Percentiles rank a stretch among this genome's conserved stretches.
Evolutionary conservation across 2,797 vertebrate species (phyloP).

Genomic region (Lithobates pipiens): DNA sequence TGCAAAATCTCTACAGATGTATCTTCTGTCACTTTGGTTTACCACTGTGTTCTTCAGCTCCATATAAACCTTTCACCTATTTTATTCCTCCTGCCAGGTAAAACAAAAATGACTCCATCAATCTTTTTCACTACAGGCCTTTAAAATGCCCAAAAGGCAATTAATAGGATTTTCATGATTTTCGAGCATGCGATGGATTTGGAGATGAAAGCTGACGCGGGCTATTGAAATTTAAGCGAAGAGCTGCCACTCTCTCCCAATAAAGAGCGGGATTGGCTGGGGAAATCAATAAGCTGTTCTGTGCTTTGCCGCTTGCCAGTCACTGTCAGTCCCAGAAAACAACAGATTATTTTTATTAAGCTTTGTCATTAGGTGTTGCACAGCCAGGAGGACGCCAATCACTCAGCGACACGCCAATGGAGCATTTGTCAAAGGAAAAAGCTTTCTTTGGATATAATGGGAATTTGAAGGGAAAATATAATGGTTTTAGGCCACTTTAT

Average conservation of each 20-base stretch:
- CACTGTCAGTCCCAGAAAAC: conserved; percentile 35
- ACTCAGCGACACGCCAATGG: background rate
- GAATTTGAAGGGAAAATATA: background rate
- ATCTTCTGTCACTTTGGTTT: too few relatives aligned
- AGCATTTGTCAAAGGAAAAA: conserved; percentile 29
- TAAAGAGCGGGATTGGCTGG: conserved; percentile 31
- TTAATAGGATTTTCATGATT: conserved; percentile 39
- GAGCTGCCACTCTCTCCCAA: conserved; percentile 23
- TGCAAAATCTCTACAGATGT: too few relatives aligned
- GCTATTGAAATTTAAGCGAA: conserved; percentile 52
- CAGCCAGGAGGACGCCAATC: background rate
- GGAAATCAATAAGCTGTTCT: conserved; percentile 35
- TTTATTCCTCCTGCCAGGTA: background rate
- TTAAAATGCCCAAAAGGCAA: conserved; percentile 6
- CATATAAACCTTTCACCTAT: background rate
- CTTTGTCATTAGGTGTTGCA: conserved; percentile 9
- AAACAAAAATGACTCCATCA: conserved; percentile 4
- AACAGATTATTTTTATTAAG: conserved; percentile 57
- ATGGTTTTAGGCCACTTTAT: too few relatives aligned
- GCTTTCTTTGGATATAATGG: conserved; percentile 22
- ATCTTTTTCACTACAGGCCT: conserved; percentile 5
- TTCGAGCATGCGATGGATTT: conserved; percentile 28
- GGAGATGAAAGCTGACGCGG: conserved; percentile 29
- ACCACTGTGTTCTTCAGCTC: too few relatives aligned
- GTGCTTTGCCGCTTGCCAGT: conserved; percentile 33